Conservation (phyloP, 2,888 invertebrate genomes). For the Muscina levida region DNA sequence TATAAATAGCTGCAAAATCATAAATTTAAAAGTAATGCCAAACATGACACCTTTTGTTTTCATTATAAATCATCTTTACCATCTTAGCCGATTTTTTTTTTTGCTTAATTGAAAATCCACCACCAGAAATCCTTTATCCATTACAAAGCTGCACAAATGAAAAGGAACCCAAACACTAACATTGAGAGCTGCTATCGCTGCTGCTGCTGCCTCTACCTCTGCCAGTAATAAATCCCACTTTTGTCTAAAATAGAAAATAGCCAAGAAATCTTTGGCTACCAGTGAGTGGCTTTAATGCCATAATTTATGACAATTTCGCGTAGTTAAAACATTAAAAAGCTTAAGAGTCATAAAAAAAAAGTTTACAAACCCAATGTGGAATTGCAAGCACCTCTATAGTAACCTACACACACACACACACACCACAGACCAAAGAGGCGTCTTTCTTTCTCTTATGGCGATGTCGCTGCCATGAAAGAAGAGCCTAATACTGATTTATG, state of each 20-base stretch:
- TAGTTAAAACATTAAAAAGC: slow-evolving; percentile 33
- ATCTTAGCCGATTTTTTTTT: too few species aligned
- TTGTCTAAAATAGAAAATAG: neutral
- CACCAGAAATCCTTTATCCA: neutral
- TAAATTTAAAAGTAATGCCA: slow-evolving; percentile 1
- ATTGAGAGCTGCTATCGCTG: too few species aligned
- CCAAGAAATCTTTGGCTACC: neutral
- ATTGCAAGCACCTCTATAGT: neutral
- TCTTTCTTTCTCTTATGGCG: neutral
- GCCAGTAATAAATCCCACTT: neutral
- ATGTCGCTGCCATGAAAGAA: slow-evolving; percentile 5
- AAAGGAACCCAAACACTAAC: neutral
- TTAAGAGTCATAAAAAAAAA: slow-evolving; percentile 16
- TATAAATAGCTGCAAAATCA: neutral
- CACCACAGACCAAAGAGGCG: neutral
- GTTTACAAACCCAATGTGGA: neutral
- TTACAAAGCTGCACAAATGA: neutral
- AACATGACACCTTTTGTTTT: slow-evolving; percentile 12
- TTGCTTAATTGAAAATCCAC: slow-evolving; percentile 22
- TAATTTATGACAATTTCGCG: slow-evolving; percentile 26
- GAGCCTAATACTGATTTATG: slow-evolving; percentile 29
- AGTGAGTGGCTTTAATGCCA: neutral
- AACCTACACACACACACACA: neutral
- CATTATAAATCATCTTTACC: slow-evolving; percentile 13
- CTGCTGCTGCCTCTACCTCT: too few species aligned